Evolutionary conservation across 2,888 invertebrate species (phyloP).

Genomic region (Drosophila emarginata): DNA sequence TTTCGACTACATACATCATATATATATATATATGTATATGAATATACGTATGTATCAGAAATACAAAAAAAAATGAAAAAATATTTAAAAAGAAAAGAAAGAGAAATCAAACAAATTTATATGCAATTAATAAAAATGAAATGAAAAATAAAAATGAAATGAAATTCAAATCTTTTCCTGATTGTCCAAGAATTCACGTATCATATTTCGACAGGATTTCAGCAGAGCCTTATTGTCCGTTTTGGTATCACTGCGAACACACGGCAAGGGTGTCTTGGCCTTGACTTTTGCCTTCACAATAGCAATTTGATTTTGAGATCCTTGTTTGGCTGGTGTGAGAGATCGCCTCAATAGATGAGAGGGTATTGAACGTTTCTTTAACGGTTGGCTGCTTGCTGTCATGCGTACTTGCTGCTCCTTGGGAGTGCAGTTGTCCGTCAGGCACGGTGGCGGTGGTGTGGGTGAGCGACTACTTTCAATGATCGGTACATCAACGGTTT

Average conservation of each 20-base stretch:
- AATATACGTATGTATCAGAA: constrained; percentile 7
- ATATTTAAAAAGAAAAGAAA: constrained; percentile 26
- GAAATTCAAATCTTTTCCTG: constrained; percentile 49
- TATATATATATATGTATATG: constrained; percentile 32
- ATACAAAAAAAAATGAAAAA: constrained; percentile 15
- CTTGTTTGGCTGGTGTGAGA: constrained; percentile 47
- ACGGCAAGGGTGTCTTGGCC: constrained; percentile 39
- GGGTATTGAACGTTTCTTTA: constrained; percentile 63
- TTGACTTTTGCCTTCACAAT: constrained; percentile 34
- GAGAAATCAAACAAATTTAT: constrained; percentile 67
- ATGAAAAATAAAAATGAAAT: constrained; percentile 52
- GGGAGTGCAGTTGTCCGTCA: constrained; percentile 52
- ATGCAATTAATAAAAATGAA: constrained; percentile 70
- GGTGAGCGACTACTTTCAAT: neutral
- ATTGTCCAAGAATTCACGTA: constrained; percentile 69
- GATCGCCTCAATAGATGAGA: constrained; percentile 51
- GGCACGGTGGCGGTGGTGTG: constrained; percentile 13
- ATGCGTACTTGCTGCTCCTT: constrained; percentile 51
- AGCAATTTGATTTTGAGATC: neutral
- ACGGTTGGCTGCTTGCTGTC: constrained; percentile 40
- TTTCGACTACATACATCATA: constrained; percentile 36
- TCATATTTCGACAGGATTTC: constrained; percentile 67
- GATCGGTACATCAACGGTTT: neutral
- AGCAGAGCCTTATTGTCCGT: constrained; percentile 57
- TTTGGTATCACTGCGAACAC: neutral